phyloP scores from a whole-genome alignment of 2,113 vertebrate genomes.

The Brevimyrus niger region DNA sequence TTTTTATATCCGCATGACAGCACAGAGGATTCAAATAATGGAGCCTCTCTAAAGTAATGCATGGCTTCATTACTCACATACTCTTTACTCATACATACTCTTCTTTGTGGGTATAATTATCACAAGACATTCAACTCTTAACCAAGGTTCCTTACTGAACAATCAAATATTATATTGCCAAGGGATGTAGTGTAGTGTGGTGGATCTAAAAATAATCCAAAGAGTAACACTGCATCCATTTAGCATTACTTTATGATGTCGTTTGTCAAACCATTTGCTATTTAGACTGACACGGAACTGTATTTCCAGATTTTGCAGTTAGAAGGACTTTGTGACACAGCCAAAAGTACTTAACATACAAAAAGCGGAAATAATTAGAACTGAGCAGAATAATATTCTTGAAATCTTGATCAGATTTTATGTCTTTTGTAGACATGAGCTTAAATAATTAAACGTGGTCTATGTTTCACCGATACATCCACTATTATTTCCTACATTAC shows the following conservation, averaged over 20 bases:
- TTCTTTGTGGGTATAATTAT: conserved; percentile 9
- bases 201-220: not conserved
- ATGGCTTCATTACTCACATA: conserved; percentile 14
- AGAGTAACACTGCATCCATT: not conserved
- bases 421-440: not conserved
- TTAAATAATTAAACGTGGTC: no score
- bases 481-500: no score
- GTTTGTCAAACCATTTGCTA: not conserved
- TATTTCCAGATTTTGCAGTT: not conserved
- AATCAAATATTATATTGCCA: not conserved
- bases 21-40: conserved; percentile 12
- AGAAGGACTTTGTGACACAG: not conserved
- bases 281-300: not conserved
- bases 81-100: conserved; percentile 13
- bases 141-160: conserved; percentile 4
- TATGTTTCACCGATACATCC: no score
- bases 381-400: not conserved
- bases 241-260: not conserved
- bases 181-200: not conserved
- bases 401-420: not conserved
- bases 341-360: not conserved
- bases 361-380: not conserved
- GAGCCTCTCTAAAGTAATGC: not conserved
- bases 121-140: not conserved
- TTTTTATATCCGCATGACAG: conserved; percentile 13